A percentile compares a stretch with the other conserved stretches of the same genome.
These are phyloP conservation scores for Hypsopygia costalis DNA, from an alignment of 2,888 invertebrate species.

Conservation along the genomic window DNA sequence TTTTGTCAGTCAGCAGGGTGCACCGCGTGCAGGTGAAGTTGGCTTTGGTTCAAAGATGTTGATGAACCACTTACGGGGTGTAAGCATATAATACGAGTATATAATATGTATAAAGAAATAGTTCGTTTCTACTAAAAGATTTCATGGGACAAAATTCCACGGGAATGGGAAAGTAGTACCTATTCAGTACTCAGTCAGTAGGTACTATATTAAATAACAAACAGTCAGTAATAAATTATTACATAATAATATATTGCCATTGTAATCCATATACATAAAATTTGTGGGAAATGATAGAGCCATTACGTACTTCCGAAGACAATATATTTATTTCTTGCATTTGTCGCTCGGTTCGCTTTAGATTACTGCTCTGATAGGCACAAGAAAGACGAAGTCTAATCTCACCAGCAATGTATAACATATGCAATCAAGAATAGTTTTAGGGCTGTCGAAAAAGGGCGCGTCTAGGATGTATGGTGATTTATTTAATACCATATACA, in stretches of 20 bases:
- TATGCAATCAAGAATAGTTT: slow-evolving; percentile 12
- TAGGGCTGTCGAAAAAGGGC: slow-evolving; percentile 23
- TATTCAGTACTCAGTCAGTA: too few relatives aligned
- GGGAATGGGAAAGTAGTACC: too few relatives aligned
- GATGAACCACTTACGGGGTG: too few relatives aligned
- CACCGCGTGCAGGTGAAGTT: too few relatives aligned
- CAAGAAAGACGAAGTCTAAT: background rate
- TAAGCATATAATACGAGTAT: too few relatives aligned
- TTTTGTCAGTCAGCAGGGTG: too few relatives aligned
- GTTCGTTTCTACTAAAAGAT: too few relatives aligned
- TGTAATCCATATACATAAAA: slow-evolving; percentile 15
- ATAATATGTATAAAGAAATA: too few relatives aligned
- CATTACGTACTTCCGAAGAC: slow-evolving; percentile 32
- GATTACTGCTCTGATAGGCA: slow-evolving; percentile 11
- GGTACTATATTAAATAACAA: too few relatives aligned
- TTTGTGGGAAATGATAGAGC: slow-evolving; percentile 20
- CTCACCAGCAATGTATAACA: slow-evolving; percentile 1
- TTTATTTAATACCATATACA: slow-evolving; percentile 33
- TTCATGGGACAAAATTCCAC: too few relatives aligned
- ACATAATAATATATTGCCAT: slow-evolving; percentile 16
- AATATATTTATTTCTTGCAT: slow-evolving; percentile 17
- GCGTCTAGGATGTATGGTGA: slow-evolving; percentile 35
- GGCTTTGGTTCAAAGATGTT: too few relatives aligned
- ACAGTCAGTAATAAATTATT: slow-evolving; percentile 15
- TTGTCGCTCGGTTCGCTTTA: background rate